Conservation (phyloP, 2,797 vertebrate genomes). For the Danio aesculapii region DNA sequence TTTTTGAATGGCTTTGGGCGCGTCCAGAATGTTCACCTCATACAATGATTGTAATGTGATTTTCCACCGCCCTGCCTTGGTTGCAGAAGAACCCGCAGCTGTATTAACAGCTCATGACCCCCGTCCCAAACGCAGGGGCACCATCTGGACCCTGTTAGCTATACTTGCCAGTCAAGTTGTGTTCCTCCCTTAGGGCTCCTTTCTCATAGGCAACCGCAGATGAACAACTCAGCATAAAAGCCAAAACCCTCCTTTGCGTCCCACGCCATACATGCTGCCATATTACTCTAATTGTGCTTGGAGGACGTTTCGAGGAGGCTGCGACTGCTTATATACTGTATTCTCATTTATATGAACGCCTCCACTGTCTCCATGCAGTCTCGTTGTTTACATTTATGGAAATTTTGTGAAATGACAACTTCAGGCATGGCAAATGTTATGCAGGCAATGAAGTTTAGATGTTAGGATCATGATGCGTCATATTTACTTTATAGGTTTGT, state of each 20-base stretch:
- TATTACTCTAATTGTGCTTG: constrained; percentile 57
- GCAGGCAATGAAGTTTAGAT: neutral
- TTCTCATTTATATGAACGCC: constrained; percentile 44
- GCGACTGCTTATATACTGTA: constrained; percentile 20
- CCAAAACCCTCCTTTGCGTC: constrained; percentile 44
- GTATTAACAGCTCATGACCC: constrained; percentile 57
- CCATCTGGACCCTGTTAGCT: constrained; percentile 59
- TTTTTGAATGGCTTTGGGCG: constrained; percentile 27
- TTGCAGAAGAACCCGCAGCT: constrained; percentile 53
- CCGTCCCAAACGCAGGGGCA: constrained; percentile 8
- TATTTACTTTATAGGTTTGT: neutral
- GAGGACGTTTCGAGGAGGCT: constrained; percentile 24
- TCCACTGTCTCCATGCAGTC: constrained; percentile 51
- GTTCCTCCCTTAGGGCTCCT: constrained; percentile 45
- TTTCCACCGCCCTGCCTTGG: constrained; percentile 48
- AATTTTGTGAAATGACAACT: constrained; percentile 7
- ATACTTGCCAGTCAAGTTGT: constrained; percentile 56
- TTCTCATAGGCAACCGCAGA: constrained; percentile 58
- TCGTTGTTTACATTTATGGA: neutral
- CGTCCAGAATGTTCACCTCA: constrained; percentile 33
- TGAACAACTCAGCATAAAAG: constrained; percentile 64
- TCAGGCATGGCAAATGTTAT: neutral
- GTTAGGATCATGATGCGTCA: neutral
- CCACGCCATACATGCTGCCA: constrained; percentile 36
- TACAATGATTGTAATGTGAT: constrained; percentile 49